Base-by-base conservation (phyloP, 2,888 invertebrate genomes). In the Hypsopygia costalis region DNA sequence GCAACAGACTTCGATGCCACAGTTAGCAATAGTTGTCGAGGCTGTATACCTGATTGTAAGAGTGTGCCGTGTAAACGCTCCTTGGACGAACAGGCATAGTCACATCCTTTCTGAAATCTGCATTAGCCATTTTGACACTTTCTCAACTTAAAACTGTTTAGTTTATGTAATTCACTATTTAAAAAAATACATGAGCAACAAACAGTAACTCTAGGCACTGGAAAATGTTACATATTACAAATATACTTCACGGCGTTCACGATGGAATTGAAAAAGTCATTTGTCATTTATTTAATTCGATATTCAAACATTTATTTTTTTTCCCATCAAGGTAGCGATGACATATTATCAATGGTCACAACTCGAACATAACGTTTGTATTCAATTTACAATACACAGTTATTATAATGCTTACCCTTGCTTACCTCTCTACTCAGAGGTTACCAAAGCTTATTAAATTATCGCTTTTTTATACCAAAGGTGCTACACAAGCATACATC, bases 1-100 rank as follows among this genome's bases (percentile, higher is more conserved):
- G n/a, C n/a, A n/a, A n/a, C n/a, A n/a, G n/a, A n/a, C n/a, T n/a
- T n/a, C n/a, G n/a, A n/a, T n/a, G n/a, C n/a, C n/a, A n/a, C n/a
- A n/a, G n/a, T n/a, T n/a, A n/a, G n/a, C n/a, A n/a, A n/a, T n/a
- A n/a, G n/a, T n/a, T n/a, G n/a, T n/a, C n/a, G n/a, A n/a, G n/a
- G n/a, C n/a, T n/a, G n/a, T n/a, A n/a, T 52, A 86, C 89, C 83
- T 89, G 89, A 58, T 90, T 87, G 69, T 92, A 92, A 34, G 92
- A 92, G 69, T 92, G 93, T 41, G 92, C 91, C 34, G 93, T 92
- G 61, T 93, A 93, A 40, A 93, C 91, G 74, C 93, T 93, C 55
- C 93, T 88, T 6, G 92, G 92, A 49, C 93, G 90, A 53, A 91
- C 89, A 25, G 90, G 83, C 69, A 87, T 80, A 43, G 70, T 69